Conservation (phyloP, 2,797 vertebrate genomes). For the Centroberyx gerrardi region DNA sequence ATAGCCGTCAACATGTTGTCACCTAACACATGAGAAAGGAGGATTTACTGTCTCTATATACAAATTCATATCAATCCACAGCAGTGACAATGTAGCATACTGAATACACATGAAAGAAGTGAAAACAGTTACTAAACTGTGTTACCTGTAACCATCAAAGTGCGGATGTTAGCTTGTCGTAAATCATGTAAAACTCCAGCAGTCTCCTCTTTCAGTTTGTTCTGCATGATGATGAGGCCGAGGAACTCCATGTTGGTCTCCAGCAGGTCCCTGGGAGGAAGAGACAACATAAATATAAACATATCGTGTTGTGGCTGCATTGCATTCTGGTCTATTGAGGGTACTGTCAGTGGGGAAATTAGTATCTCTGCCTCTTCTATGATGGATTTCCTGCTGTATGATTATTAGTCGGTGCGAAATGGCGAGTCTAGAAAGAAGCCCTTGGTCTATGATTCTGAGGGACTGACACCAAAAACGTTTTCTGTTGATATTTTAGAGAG, state of each 20-base stretch:
- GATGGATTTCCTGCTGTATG: too few relatives aligned
- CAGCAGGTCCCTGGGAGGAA: slow-evolving; percentile 88
- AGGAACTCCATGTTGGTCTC: slow-evolving; percentile 97
- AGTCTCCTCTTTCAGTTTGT: slow-evolving; percentile 96
- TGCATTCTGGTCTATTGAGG: too few relatives aligned
- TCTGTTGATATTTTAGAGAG: slow-evolving; percentile 12
- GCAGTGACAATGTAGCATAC: neutral
- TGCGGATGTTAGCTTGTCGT: slow-evolving; percentile 93
- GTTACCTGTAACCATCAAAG: slow-evolving; percentile 97
- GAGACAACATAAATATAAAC: slow-evolving; percentile 7
- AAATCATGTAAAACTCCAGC: slow-evolving; percentile 91
- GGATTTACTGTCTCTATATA: neutral
- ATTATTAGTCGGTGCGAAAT: too few relatives aligned
- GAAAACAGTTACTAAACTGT: neutral
- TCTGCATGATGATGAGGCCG: slow-evolving; percentile 98
- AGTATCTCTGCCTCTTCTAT: too few relatives aligned
- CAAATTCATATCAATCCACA: neutral
- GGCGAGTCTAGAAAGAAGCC: too few relatives aligned
- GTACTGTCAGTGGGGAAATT: too few relatives aligned
- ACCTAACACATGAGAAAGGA: slow-evolving; percentile 78
- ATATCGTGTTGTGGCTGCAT: too few relatives aligned
- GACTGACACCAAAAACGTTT: too few relatives aligned
- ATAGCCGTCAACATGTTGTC: slow-evolving; percentile 98
- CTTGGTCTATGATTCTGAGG: too few relatives aligned
- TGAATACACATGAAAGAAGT: neutral